phyloP scores from a whole-genome alignment of 2,888 invertebrate genomes.

The Nemotelus pantherinus region DNA sequence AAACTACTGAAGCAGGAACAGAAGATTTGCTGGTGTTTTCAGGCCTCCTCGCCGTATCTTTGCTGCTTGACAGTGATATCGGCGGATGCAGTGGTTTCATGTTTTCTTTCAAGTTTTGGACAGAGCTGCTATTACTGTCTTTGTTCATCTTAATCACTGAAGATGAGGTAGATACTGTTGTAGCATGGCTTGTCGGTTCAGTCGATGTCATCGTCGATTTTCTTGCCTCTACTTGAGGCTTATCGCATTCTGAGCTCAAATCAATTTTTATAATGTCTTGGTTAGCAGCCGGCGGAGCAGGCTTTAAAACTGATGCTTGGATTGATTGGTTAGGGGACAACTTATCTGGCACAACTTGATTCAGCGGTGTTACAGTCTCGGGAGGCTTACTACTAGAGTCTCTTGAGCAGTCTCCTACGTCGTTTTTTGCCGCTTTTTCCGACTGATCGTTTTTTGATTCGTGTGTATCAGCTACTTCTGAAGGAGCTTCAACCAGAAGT shows the following conservation, averaged over 20 bases:
- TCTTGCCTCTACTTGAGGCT: not conserved
- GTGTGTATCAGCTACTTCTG: not conserved
- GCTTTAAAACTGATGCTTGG: too few species aligned
- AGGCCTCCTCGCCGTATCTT: not conserved
- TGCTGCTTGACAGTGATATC: not conserved
- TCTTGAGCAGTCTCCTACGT: not conserved
- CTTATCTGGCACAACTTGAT: not conserved
- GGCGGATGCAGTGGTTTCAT: not conserved
- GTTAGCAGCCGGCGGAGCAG: not conserved
- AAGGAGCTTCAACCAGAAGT: not conserved
- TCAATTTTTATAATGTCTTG: slow-evolving; percentile 46
- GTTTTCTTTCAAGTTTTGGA: not conserved
- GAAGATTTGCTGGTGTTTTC: not conserved
- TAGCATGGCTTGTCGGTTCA: not conserved
- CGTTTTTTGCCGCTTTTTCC: slow-evolving; percentile 21
- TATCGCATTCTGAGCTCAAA: slow-evolving; percentile 42
- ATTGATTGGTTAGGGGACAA: too few species aligned
- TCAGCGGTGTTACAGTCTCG: not conserved
- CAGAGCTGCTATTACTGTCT: slow-evolving; percentile 7
- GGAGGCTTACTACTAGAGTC: slow-evolving; percentile 7
- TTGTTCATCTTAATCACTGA: slow-evolving; percentile 27
- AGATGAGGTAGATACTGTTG: slow-evolving; percentile 3
- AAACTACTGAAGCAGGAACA: not conserved
- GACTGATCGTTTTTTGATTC: not conserved
- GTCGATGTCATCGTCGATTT: not conserved